Evolutionary conservation across 2,113 vertebrate genomes (phyloP), one percentile per base, ranked within the genome.

Genomic region (Lepus europaeus): DNA sequence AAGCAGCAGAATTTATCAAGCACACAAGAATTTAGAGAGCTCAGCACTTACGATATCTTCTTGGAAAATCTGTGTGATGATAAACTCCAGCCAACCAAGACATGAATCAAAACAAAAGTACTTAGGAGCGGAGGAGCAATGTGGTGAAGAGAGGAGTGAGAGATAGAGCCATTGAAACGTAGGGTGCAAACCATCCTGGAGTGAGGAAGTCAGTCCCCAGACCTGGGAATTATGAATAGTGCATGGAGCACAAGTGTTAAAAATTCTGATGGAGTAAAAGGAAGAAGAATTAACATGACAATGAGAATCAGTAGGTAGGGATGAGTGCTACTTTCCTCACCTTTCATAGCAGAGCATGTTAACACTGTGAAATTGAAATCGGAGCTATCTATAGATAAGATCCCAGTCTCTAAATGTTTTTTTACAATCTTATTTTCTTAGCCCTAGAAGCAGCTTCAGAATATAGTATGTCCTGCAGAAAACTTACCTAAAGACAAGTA

Each of bases 91-190:
- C 13, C 56, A 85, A 56, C 61, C 31, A 91, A 66, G 56, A 86
- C 22, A 36, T 72, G 63, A 77, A 86, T 89, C 61, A 91, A 68
- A 90, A 29, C n/a, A 84, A 19, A 95, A 93, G 51, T 80, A 39
- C 61, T 61, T 12, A 81, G 53, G 9, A 96, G 81, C 85, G 31
- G 27, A 81, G 63, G 79, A 76, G 10, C 11, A 49, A 19, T 36
- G 0, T 77, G 19, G 31, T 51, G 27, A 74, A 76, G 66, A 84
- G 14, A 33, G 36, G 68, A 45, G 45, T 39, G 19, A 81, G 36
- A 22, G 85, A 68, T 77, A 90, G 77, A 85, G 68, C 16, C n/a
- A 72, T 10, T 85, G 68, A 66, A 61, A 92, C 1, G 63, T 81
- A 56, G 66, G 81, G 39, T 12, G 4, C 27, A 49, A 59, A 22